Evolutionary conservation across 2,113 vertebrate genomes (phyloP), one percentile per base, ranked within the genome.

Genomic region (Nycticebus coucang): DNA sequence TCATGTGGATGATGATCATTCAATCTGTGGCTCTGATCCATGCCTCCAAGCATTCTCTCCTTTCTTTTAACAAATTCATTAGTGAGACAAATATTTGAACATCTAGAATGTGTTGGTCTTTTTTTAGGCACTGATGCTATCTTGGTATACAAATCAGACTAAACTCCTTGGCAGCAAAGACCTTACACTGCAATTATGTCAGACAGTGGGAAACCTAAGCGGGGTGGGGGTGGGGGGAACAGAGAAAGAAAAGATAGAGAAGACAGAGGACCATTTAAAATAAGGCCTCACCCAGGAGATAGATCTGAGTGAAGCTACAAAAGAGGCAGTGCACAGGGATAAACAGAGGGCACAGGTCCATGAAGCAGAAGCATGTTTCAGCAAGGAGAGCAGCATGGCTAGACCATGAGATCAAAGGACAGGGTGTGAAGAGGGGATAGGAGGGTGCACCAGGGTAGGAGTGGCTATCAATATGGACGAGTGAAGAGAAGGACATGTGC

Each of bases 21-120:
- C 59, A 75, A 87, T 84, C 35, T 84, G 45, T 59, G 64, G 35
- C 55, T 88, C 37, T 95, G 83, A 88, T 53, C 77, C 53, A 93
- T 37, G 53, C 45, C 55, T 87, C 60, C 87, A 87, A 72, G 78
- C 57, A 74, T 35, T 64, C 57, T 82, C 60, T 75, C 66, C 80
- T 64, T 19, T 69, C 26, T 50, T 30, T 74, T 66, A 18, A 79
- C 60, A 94, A 83, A 91, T 72, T 87, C 53, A 50, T 53, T 77
- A 83, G 30, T 37, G 82, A 69, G 72, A 87, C 74, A 75, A 75
- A 77, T 71, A 91, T 45, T 26, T 83, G 55, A 93, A 87, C 18
- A 78, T 21, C 50, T 35, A 82, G 18, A 87, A 77, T 55, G 50
- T 91, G 53, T 28, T 26, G 55, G 22, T 2, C 37, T 37, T 72